Base-by-base conservation (phyloP, 2,113 vertebrate genomes). In the Fregata magnificens region DNA sequence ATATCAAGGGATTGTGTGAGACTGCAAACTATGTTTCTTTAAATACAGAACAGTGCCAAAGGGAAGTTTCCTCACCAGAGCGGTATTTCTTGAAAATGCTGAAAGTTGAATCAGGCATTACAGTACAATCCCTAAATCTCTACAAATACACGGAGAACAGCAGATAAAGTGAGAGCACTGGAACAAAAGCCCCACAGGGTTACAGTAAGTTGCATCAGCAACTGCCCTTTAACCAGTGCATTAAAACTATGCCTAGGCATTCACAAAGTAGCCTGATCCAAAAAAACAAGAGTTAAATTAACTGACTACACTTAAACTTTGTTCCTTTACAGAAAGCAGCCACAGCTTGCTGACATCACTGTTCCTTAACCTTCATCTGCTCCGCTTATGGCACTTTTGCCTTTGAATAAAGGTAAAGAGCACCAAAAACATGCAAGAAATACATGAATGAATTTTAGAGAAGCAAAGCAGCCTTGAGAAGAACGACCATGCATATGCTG, bases 401-500 rank as follows among this genome's bases (percentile, higher is more conserved):
- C n/a, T 55, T 42, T 59, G 5, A 86, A 50, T 38, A 81, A 55
- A 44, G 10, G 24, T 31, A 49, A 26, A 28, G 2, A 73, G 19
- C 25, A 77, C 6, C 7, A 78, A 67, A 93, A 63, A 5, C 0
- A 1, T 11, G 3, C 17, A 44, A 34, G 8, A 45, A 71, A 71
- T 0, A 22, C 4, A 32, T 0, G 0, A 78, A 32, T 9, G 3
- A 10, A 28, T 19, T 18, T 53, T 44, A 58, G 9, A 82, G 25
- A 69, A 1, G 1, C 18, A n/a, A 36, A 40, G 11, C 8, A 59
- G 34, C 61, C 47, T 47, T 45, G 7, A 67, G 18, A 84, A 73
- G 14, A 65, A 3, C 21, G 19, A n/a, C 8, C 7, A 12, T 0
- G 1, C 16, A 6, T 7, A 5, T 6, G 1, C 29, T n/a, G 7